phyloP scores from a whole-genome alignment of 1,140 invertebrate genomes.

The Ceratina japonica region DNA sequence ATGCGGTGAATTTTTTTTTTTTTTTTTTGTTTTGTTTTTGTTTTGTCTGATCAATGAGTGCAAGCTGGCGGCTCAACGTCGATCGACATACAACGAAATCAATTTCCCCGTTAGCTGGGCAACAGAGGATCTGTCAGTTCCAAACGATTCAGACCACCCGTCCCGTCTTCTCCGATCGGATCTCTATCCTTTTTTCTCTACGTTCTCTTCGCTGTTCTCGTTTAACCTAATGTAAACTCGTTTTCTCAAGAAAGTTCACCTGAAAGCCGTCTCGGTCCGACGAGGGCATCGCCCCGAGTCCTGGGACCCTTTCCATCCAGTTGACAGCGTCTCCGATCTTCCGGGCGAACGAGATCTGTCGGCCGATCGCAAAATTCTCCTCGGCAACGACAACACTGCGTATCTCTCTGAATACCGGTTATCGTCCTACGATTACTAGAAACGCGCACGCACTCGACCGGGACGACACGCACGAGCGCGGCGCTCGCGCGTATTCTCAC shows the following conservation, averaged over 20 bases:
- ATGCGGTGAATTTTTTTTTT: conserved; percentile 31
- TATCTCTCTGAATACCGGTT: background rate
- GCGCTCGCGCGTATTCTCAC: conserved; percentile 48
- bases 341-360: background rate
- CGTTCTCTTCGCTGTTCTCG: conserved; percentile 23
- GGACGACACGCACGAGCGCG: conserved; percentile 54
- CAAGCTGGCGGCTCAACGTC: conserved; percentile 45
- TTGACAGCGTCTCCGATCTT: conserved; percentile 36
- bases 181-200: conserved; percentile 32
- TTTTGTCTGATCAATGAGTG: conserved; percentile 46
- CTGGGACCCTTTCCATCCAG: conserved; percentile 46
- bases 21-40: too few relatives aligned
- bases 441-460: conserved; percentile 31
- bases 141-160: conserved; percentile 37
- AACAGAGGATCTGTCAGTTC: conserved; percentile 48
- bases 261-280: conserved; percentile 36
- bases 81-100: conserved; percentile 47
- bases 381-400: background rate
- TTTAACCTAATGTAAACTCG: conserved; percentile 42
- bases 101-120: conserved; percentile 24
- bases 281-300: conserved; percentile 49
- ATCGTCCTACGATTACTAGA: background rate
- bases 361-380: too few relatives aligned
- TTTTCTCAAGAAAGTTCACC: conserved; percentile 57
- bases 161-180: conserved; percentile 13